Conservation (phyloP, 2,888 invertebrate species). For the Mythimna impura region DNA sequence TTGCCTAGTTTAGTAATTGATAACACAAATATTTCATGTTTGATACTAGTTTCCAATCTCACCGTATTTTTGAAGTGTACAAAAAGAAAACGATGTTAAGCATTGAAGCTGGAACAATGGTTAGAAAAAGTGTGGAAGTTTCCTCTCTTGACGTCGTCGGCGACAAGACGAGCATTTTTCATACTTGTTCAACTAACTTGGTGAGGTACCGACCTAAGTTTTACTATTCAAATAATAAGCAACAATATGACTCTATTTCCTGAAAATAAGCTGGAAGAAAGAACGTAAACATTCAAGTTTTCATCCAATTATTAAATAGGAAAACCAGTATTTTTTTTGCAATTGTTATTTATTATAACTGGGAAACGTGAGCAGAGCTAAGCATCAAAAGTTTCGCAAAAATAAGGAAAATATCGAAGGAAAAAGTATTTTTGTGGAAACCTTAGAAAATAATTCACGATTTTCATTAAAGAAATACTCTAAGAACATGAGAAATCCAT, state of each 20-base stretch:
- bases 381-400: slow-evolving; percentile 14
- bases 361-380: not conserved
- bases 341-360: not conserved
- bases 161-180: slow-evolving; percentile 38
- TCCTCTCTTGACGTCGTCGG: not conserved
- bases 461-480: slow-evolving; percentile 16
- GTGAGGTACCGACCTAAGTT: slow-evolving; percentile 12
- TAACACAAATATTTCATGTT: slow-evolving; percentile 10
- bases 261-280: slow-evolving; percentile 14
- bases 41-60: not conserved
- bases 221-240: slow-evolving; percentile 29
- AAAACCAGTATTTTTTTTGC: not conserved
- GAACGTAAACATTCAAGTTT: slow-evolving; percentile 10
- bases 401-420: slow-evolving; percentile 31
- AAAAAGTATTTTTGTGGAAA: slow-evolving; percentile 31
- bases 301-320: slow-evolving; percentile 17
- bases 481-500: slow-evolving; percentile 32
- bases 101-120: slow-evolving; percentile 37
- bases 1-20: slow-evolving; percentile 11
- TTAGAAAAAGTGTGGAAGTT: slow-evolving; percentile 32
- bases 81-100: slow-evolving; percentile 24
- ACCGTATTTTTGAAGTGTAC: slow-evolving; percentile 16
- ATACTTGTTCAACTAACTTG: slow-evolving; percentile 38
- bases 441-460: slow-evolving; percentile 18
- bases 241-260: slow-evolving; percentile 17